Conservation (phyloP, 2,888 invertebrate genomes). For the Coelopa pilipes region DNA sequence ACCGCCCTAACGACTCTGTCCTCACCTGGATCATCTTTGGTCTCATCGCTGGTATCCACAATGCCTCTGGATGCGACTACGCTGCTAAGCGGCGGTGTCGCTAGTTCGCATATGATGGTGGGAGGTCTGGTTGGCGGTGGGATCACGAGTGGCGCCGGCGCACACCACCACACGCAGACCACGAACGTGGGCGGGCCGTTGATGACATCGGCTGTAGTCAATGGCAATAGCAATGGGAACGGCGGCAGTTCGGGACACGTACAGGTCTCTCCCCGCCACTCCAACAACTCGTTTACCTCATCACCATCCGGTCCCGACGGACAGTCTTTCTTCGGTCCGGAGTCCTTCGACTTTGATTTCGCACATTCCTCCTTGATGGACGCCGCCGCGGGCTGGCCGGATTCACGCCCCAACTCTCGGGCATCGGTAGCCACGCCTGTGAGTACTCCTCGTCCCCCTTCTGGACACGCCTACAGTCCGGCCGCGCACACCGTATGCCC, state of each 20-base stretch:
- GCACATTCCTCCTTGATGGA: conserved; percentile 73
- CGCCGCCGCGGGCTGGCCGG: conserved; percentile 61
- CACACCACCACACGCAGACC: conserved; percentile 61
- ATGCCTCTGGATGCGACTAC: conserved; percentile 55
- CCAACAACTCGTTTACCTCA: conserved; percentile 60
- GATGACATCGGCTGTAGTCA: conserved; percentile 78
- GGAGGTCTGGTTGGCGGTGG: conserved; percentile 56
- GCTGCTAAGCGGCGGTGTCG: conserved; percentile 38
- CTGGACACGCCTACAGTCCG: conserved; percentile 69
- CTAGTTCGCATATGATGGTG: conserved; percentile 33
- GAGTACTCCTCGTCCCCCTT: conserved; percentile 74
- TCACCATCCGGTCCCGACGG: conserved; percentile 68
- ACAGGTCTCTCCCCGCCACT: conserved; percentile 48
- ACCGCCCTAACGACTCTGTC: conserved; percentile 54
- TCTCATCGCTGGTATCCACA: conserved; percentile 58
- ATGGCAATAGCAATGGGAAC: conserved; percentile 74
- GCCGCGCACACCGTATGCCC: conserved; percentile 63
- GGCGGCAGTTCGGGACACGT: conserved; percentile 43
- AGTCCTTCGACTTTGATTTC: conserved; percentile 75
- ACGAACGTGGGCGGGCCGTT: conserved; percentile 76
- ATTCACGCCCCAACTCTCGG: conserved; percentile 73
- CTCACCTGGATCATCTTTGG: conserved; percentile 57
- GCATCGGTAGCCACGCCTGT: conserved; percentile 73
- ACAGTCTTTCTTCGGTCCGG: conserved; percentile 68
- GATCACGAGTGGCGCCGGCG: conserved; percentile 52